These are phyloP conservation scores for Cricetomys ansorgei DNA, from an alignment of 2,113 vertebrate genomes.

Conservation along the genomic window DNA sequence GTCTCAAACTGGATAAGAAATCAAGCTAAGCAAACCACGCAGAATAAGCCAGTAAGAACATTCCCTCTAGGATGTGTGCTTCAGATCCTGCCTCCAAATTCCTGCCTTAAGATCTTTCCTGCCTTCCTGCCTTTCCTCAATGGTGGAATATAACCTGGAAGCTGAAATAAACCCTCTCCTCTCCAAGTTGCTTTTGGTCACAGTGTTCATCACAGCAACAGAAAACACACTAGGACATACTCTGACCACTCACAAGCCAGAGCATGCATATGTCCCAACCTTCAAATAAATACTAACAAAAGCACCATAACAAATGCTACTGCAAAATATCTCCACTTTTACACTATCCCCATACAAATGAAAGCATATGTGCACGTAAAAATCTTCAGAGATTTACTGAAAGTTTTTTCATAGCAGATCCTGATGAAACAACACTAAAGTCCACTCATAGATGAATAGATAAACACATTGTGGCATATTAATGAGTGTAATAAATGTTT, in stretches of 20 bases:
- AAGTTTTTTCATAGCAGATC: neutral
- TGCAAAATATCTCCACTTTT: neutral
- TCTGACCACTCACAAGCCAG: neutral
- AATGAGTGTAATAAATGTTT: neutral
- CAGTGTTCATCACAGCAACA: neutral
- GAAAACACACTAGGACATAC: neutral
- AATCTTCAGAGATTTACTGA: neutral
- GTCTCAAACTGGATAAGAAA: neutral
- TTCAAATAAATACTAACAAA: neutral
- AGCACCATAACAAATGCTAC: neutral
- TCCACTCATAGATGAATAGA: neutral
- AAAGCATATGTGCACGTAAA: neutral
- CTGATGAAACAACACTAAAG: neutral
- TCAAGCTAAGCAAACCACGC: neutral
- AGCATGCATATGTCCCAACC: neutral
- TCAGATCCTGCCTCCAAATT: neutral
- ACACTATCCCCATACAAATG: neutral
- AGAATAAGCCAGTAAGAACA: neutral
- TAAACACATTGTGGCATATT: neutral
- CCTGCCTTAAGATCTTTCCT: neutral
- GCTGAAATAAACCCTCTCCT: neutral
- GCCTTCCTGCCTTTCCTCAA: neutral
- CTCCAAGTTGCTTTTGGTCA: neutral
- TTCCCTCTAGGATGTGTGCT: neutral
- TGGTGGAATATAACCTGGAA: neutral